These are phyloP conservation scores for Lordiphosa mommai DNA, from an alignment of 1,140 invertebrate species.

Conservation along the genomic window DNA sequence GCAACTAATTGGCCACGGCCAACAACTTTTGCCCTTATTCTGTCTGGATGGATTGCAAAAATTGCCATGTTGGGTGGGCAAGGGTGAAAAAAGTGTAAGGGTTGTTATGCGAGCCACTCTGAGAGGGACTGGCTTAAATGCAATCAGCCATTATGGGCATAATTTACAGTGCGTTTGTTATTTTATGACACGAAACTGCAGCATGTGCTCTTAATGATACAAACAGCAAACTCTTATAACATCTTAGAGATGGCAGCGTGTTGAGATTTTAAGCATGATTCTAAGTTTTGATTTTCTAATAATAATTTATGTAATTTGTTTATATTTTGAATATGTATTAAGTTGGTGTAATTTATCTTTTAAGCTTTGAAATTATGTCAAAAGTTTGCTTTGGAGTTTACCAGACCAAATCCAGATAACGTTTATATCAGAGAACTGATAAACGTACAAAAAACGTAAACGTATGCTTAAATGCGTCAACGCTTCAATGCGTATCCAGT, in stretches of 20 bases:
- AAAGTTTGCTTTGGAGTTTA: no score
- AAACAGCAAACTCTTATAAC: conserved; percentile 5
- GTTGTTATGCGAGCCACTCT: conserved; percentile 37
- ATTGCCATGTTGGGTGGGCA: conserved; percentile 52
- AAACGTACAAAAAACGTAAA: no score
- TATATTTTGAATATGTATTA: no score
- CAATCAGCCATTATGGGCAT: conserved; percentile 74
- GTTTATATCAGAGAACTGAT: no score
- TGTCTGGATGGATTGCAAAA: conserved; percentile 48
- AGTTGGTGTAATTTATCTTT: no score
- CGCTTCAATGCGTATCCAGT: no score
- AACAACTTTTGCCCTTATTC: conserved; percentile 37
- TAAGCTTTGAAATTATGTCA: no score
- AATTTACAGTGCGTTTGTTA: conserved; percentile 67
- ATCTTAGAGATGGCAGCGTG: conserved; percentile 1
- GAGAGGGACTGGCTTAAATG: conserved; percentile 39
- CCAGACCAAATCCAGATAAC: no score
- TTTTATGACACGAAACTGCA: conserved; percentile 63
- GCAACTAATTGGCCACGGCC: conserved; percentile 63
- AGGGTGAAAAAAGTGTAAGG: conserved; percentile 27
- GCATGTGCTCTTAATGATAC: conserved; percentile 62
- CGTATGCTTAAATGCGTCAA: no score
- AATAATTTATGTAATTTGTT: not conserved
- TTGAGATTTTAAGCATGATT: not conserved
- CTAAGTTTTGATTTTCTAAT: not conserved